phyloP scores from a whole-genome alignment of 2,113 vertebrate species.

The Xerus inauris region DNA sequence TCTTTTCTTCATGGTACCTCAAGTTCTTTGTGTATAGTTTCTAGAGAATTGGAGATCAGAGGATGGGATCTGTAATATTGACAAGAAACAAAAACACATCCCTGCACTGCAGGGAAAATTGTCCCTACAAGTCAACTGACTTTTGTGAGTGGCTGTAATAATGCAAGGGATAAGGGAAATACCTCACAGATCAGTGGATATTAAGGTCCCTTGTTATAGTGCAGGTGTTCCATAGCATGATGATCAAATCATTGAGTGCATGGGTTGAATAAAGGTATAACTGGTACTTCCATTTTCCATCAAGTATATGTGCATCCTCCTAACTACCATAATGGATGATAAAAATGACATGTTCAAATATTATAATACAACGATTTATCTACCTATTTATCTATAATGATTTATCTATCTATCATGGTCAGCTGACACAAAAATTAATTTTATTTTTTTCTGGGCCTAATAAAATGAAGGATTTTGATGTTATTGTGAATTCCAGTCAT shows the following conservation, averaged over 20 bases:
- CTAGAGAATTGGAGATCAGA: neutral
- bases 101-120: neutral
- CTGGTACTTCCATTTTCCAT: neutral
- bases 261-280: neutral
- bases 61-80: neutral
- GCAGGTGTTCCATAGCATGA: neutral
- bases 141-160: neutral
- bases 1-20: neutral
- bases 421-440: neutral
- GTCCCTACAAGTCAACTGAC: too few relatives aligned
- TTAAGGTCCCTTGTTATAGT: neutral
- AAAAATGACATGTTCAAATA: neutral
- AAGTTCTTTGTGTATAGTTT: neutral
- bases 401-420: neutral
- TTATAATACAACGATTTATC: neutral
- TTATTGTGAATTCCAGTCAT: neutral
- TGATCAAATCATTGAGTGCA: neutral
- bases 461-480: neutral
- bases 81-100: neutral
- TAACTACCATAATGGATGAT: neutral
- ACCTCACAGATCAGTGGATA: neutral
- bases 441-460: neutral
- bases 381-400: neutral
- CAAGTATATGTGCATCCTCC: neutral
- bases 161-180: neutral